Conservation (phyloP, 1,140 invertebrate species). For the Gryon sp. region DNA sequence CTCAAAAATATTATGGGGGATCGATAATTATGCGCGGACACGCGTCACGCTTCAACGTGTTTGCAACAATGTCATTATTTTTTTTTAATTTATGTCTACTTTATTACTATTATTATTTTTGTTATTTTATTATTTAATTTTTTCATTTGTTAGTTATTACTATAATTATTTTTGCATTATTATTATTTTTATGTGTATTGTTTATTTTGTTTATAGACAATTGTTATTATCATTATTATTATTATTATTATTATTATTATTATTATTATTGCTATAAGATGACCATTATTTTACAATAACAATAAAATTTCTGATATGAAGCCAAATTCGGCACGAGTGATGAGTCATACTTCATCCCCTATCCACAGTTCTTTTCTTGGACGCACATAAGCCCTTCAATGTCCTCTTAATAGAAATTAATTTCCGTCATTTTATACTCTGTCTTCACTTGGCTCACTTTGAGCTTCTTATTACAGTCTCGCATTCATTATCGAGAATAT, state of each 20-base stretch:
- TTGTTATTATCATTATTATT: too few species aligned
- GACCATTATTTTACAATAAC: too few species aligned
- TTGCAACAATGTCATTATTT: constrained; percentile 5
- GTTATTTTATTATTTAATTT: too few species aligned
- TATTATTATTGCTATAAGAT: too few species aligned
- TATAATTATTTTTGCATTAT: too few species aligned
- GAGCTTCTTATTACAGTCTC: not conserved
- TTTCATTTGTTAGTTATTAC: too few species aligned
- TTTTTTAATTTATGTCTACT: too few species aligned
- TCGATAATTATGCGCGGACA: constrained; percentile 61
- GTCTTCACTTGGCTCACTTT: not conserved
- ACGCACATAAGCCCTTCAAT: constrained; percentile 45
- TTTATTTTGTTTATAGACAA: too few species aligned
- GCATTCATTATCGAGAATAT: not conserved
- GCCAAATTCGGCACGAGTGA: constrained; percentile 39
- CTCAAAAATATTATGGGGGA: constrained; percentile 37
- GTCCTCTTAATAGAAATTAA: constrained; percentile 51
- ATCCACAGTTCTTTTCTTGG: constrained; percentile 20
- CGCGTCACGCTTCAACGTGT: constrained; percentile 31
- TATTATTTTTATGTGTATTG: too few species aligned
- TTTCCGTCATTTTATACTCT: constrained; percentile 20
- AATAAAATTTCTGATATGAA: constrained; percentile 33
- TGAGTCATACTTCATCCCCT: constrained; percentile 53
- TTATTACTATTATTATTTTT: too few species aligned
- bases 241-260: too few species aligned